These are phyloP conservation scores for Catostomus latipinnis DNA, from an alignment of 2,797 vertebrate species.

Conservation along the genomic window DNA sequence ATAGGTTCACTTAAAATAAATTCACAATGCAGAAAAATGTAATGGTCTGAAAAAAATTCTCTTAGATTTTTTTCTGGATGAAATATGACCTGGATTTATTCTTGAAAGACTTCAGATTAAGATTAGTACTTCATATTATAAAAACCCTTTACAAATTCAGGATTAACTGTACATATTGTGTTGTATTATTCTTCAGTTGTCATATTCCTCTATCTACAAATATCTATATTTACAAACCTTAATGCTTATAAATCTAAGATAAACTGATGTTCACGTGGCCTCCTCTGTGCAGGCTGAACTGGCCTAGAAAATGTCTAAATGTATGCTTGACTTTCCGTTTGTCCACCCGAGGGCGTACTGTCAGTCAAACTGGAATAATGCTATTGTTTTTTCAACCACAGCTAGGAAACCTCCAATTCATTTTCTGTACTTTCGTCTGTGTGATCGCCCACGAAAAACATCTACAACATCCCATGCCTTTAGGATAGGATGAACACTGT, in stretches of 20 bases:
- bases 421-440: constrained; percentile 4
- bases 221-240: neutral
- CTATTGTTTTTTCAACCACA: neutral
- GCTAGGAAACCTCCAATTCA: neutral
- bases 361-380: neutral
- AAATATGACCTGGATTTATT: no score
- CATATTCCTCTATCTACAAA: neutral
- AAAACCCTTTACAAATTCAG: neutral
- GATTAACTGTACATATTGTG: neutral
- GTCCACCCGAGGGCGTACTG: neutral
- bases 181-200: neutral
- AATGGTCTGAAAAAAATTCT: no score
- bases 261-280: neutral
- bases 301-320: constrained; percentile 11
- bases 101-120: neutral
- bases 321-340: neutral
- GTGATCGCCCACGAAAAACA: constrained; percentile 19
- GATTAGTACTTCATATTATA: neutral
- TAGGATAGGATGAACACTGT: constrained; percentile 14
- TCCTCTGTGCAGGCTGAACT: neutral
- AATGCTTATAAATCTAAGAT: neutral
- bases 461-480: neutral
- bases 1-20: no score
- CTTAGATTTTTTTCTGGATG: no score
- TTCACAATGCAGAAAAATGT: no score